Base-by-base conservation (phyloP, 1,140 invertebrate species). In the Ips typographus region DNA sequence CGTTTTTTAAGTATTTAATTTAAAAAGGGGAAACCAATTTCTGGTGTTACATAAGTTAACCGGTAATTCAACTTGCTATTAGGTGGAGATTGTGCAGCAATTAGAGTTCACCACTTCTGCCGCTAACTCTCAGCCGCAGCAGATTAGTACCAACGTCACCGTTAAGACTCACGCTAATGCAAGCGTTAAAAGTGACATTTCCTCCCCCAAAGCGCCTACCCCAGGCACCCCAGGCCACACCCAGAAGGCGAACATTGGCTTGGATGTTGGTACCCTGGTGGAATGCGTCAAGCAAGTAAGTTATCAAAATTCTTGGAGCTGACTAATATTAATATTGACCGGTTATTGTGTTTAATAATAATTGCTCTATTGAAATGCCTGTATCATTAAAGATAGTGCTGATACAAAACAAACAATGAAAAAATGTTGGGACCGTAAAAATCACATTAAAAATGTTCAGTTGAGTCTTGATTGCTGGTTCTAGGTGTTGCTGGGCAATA, bases 91-190 rank as follows among this genome's bases (percentile, higher is more conserved):
- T 64, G 93, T 93, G 0, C 93, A 95, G 76, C 92, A 95, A 77
- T 78, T 94, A 7, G 92, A 94, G 74, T 95, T 95, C 76, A 94
- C 91, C 39, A 91, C 90, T 38, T 92, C 90, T 3, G 89, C 89
- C 47, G 87, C 90, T 40, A 90, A 91, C 77, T 90, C 90, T 4
- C 91, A 92, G 75, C 88, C 91, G n/a, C 92, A 94, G 75, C 93
- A 93, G 78, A 94, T 94, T 60, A 93, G 92, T 40, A 94, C 93
- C 52, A 95, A 94, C 82, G 93, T 95, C n/a, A 94, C 93, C 4
- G 93, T 95, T 43, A 95, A 94, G 77, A 91, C 93, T 1, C 83
- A 94, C 62, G 90, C 92, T 42, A 94, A 94, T 76, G 88, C 91
- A 2, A 91, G 91, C 53, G 88, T 92, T 52, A 93, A 92, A 73